These are phyloP conservation scores for Lordiphosa stackelbergi DNA, from an alignment of 1,140 invertebrate genomes.

Conservation along the genomic window DNA sequence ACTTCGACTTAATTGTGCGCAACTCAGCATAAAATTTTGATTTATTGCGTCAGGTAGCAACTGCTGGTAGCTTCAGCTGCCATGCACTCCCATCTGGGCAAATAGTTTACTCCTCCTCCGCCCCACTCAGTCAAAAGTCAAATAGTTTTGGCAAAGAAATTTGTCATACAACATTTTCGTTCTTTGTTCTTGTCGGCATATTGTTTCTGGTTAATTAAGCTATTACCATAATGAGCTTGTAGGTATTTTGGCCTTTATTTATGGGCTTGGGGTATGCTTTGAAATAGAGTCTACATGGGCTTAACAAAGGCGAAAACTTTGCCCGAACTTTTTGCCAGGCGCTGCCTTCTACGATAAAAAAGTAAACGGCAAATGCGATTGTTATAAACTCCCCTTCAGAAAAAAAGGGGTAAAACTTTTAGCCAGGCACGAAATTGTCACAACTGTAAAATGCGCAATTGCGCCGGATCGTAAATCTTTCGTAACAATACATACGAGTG, in stretches of 20 bases:
- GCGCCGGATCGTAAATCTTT: conserved; percentile 70
- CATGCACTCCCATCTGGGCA: conserved; percentile 21
- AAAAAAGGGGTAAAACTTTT: conserved; percentile 19
- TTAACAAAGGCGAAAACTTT: conserved; percentile 59
- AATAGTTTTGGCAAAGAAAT: conserved; percentile 71
- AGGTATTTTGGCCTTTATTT: conserved; percentile 64
- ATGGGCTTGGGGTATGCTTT: conserved; percentile 49
- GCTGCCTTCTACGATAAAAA: conserved; percentile 41
- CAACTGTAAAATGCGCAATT: conserved; percentile 74
- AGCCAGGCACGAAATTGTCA: conserved; percentile 54
- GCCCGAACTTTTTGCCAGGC: conserved; percentile 39
- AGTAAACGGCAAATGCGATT: conserved; percentile 51
- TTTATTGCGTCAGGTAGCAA: conserved; percentile 62
- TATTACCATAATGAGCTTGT: conserved; percentile 75
- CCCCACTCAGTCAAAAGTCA: conserved; percentile 65
- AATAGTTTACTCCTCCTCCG: conserved; percentile 21
- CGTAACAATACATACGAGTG: conserved; percentile 57
- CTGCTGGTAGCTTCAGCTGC: conserved; percentile 32
- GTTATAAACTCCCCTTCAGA: conserved; percentile 45
- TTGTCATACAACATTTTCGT: conserved; percentile 58
- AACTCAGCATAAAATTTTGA: conserved; percentile 72
- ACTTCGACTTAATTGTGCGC: conserved; percentile 71
- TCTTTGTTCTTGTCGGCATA: conserved; percentile 56
- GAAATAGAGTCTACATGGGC: conserved; percentile 14
- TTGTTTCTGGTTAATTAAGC: conserved; percentile 75